Evolutionary conservation across 2,113 vertebrate genomes (phyloP).

Genomic region (Chunga burmeisteri): DNA sequence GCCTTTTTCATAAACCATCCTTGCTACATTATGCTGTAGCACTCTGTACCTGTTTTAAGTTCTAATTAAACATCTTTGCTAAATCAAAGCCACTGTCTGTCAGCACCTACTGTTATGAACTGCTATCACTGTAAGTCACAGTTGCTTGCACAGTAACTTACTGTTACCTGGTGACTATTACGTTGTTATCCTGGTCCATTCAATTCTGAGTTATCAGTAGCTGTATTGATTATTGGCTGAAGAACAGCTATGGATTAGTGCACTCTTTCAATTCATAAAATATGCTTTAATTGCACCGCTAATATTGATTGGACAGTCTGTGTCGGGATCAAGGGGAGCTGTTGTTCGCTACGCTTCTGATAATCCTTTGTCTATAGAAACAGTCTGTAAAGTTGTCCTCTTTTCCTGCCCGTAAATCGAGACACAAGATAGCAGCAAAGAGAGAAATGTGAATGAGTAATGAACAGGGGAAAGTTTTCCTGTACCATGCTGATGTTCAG

Average conservation of each 20-base stretch:
- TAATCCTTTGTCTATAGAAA: neutral
- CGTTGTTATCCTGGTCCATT: rapidly evolving
- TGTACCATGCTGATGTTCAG: neutral
- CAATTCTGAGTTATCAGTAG: neutral
- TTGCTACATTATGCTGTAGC: neutral
- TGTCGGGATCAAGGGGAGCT: neutral
- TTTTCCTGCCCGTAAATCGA: neutral
- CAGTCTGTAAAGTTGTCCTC: neutral
- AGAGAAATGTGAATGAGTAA: neutral
- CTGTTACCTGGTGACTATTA: neutral
- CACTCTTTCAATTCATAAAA: neutral
- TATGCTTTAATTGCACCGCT: neutral
- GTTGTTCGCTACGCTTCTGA: neutral
- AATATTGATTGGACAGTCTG: neutral
- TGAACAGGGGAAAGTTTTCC: neutral
- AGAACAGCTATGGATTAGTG: neutral
- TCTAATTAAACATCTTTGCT: neutral
- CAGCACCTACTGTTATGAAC: neutral
- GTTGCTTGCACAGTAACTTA: neutral
- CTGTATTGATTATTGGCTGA: neutral
- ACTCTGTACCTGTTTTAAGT: neutral
- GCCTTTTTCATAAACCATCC: neutral
- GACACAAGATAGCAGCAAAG: neutral
- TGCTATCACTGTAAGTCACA: neutral
- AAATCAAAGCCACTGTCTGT: neutral